Conservation (phyloP, 2,113 vertebrate genomes). For the Chlorodrepanis virens region DNA sequence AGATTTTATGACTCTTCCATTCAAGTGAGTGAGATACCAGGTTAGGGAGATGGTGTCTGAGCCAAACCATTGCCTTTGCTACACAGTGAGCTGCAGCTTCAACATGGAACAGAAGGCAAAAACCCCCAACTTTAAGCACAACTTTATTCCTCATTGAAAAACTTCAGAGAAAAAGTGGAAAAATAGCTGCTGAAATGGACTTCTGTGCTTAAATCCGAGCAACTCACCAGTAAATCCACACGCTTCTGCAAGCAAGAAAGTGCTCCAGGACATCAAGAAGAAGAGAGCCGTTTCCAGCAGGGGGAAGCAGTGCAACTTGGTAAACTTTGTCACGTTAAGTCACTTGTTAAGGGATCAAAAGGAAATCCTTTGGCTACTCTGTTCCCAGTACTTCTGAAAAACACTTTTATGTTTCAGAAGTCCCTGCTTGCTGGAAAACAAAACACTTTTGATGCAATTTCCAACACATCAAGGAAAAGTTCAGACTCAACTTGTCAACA, state of each 20-base stretch:
- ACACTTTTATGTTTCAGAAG: not conserved
- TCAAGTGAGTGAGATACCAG: not conserved
- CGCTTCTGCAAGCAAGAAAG: constrained; percentile 94
- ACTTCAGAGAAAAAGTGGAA: not conserved
- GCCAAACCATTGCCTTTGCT: not conserved
- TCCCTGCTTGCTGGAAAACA: not conserved
- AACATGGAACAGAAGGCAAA: fast-evolving
- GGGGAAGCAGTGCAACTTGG: constrained; percentile 96
- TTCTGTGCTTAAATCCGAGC: not conserved
- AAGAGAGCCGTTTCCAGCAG: constrained; percentile 97
- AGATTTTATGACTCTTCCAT: not conserved
- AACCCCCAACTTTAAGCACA: not conserved
- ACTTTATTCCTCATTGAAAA: not conserved
- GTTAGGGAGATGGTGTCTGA: not conserved
- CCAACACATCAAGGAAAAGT: not conserved
- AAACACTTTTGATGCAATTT: not conserved
- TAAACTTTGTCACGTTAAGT: constrained; percentile 95
- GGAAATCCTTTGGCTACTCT: not conserved
- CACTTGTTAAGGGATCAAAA: constrained; percentile 75
- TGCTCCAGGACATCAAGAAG: constrained; percentile 99
- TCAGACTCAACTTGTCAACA: not conserved
- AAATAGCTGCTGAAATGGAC: not conserved
- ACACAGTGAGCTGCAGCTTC: not conserved
- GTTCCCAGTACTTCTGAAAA: not conserved
- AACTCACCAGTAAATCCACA: constrained; percentile 94